Evolutionary conservation across 2,888 invertebrate species (phyloP), one percentile per base, ranked within the genome.

Genomic region (Drosophila suboccidentalis): DNA sequence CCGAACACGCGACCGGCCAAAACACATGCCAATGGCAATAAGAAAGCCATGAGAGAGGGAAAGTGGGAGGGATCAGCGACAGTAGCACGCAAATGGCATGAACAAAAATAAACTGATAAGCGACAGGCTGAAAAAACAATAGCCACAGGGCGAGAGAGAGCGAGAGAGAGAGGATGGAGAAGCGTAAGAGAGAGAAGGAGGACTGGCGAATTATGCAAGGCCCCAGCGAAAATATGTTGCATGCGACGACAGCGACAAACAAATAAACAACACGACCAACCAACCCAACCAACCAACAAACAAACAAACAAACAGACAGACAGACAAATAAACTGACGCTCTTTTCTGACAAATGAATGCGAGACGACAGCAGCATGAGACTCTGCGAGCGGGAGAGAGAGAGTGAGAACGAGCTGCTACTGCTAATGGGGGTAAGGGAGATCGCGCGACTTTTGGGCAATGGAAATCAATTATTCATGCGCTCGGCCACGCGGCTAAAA

Each of bases 391-490:
- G 4, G 34, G 8, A 22, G 17, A 26, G n/a, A 22, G 9, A 9
- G 17, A 19, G 26, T 8, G 44, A 46, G 34, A 55, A 26, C 22
- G 4, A 22, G 4, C 5, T 22, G 22, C 22, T 4, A 22, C 5
- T 22, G 61, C 29, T 17, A 29, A 41, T 9, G 54, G 8, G n/a
- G 6, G 2, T 29, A 1, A 43, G 15, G 17, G 50, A 38, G 51
- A 65, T 36, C 17, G 53, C 66, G 62, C 71, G 43, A 63, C 66
- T 70, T 71, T 76, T 59, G 62, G 72, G 84, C 79, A 75, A 89
- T 90, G 86, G 89, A 90, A 82, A 90, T 90, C 90, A 89, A 90
- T 90, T 90, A 86, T 90, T 89, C 87, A 90, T 89, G 71, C 83
- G 85, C 90, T 80, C 71, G 78, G 74, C 74, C 83, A 85, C 82